Evolutionary conservation across 1,140 invertebrate genomes (phyloP).

Genomic region (Propsilocerus akamusi): DNA sequence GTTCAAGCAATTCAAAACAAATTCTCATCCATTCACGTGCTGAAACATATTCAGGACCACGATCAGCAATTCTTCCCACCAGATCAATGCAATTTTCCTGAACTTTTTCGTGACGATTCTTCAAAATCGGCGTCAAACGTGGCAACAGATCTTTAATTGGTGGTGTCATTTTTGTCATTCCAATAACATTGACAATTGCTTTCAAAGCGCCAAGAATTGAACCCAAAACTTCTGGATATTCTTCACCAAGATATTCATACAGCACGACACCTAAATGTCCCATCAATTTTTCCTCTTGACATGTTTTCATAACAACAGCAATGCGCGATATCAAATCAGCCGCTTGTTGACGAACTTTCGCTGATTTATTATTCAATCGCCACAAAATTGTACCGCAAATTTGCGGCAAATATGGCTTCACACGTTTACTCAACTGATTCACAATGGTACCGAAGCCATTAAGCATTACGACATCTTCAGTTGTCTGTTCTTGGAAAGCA

Average conservation of each 20-base stretch:
- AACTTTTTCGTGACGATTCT: constrained; percentile 85
- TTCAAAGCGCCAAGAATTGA: constrained; percentile 96
- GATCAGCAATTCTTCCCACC: constrained; percentile 95
- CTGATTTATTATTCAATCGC: constrained; percentile 98
- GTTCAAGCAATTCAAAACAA: constrained; percentile 93
- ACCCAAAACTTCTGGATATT: constrained; percentile 97
- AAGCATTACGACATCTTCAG: constrained; percentile 99
- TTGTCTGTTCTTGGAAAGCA: constrained; percentile 99
- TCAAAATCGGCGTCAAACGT: constrained; percentile 91
- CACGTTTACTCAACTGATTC: constrained; percentile 89
- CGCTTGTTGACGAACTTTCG: constrained; percentile 97
- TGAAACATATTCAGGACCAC: constrained; percentile 97
- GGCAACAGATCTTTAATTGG: constrained; percentile 98
- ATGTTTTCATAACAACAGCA: constrained; percentile 98
- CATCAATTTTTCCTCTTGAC: constrained; percentile 99
- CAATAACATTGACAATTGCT: constrained; percentile 98
- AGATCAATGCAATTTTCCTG: constrained; percentile 99
- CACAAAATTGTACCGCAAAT: constrained; percentile 99
- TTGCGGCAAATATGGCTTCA: constrained; percentile 96
- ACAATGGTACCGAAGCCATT: constrained; percentile 99
- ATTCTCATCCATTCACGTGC: constrained; percentile 99
- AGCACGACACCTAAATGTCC: constrained; percentile 98
- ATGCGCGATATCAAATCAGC: constrained; percentile 97
- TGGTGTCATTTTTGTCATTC: constrained; percentile 99
- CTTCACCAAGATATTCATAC: constrained; percentile 98